Base-by-base conservation (phyloP, 2,797 vertebrate genomes). In the Falco biarmicus region DNA sequence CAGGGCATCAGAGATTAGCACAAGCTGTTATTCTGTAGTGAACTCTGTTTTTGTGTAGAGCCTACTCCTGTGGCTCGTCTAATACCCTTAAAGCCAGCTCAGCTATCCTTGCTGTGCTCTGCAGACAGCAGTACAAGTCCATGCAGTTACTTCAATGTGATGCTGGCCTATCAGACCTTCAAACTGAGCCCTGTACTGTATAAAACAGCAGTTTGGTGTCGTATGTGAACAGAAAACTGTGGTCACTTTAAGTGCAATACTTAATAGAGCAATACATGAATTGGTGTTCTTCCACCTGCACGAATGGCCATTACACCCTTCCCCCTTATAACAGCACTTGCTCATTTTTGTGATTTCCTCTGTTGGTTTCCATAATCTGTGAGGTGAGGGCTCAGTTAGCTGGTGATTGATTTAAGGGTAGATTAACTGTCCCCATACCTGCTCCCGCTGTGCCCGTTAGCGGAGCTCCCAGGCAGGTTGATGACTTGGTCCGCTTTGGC, bases 181-280 rank as follows among this genome's bases (percentile, higher is more conserved):
- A 34, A 9, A 48, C 5, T 0, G 0, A 78, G 37, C 45, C 37
- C 39, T 3, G 0, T 39, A 14, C 56, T 32, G 13, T 61, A 0
- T 31, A 50, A 47, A 10, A 34, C 6, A 71, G 15, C 54, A 65
- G 5, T 13, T 12, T 47, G 51, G 34, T 74, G 24, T 39, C 50
- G 12, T 14, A 41, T 6, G 14, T 50, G 51, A 80, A 37, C 29
- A 66, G 54, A 77, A 91, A 59, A 63, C 16, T 64, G 53, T 59
- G 69, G n/a, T 53, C 32, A 29, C 45, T 71, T 54, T 45, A 45
- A 45, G 43, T 45, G 43, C 43, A 45, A 12, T 84, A 57, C 48
- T 65, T 73, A 47, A 66, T 21, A 85, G 76, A 56, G 29, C 1
- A 3, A 45, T 37, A 31, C 6, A 9, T 8, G 15, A 68, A 43